phyloP scores from a whole-genome alignment of 2,888 invertebrate species.

The Drosophila mercatorum region DNA sequence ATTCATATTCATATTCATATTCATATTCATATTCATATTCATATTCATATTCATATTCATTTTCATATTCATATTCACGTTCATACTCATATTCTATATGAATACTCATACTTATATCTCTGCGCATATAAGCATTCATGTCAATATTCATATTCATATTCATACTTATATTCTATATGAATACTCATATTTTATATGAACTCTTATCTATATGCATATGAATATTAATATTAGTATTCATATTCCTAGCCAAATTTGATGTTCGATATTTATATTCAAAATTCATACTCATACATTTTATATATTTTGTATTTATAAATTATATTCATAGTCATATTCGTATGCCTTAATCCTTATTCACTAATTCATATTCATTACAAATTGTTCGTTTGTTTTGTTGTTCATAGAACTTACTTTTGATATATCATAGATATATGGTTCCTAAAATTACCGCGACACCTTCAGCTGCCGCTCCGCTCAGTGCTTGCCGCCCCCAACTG shows the following conservation, averaged over 20 bases:
- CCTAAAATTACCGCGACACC: slow-evolving; percentile 90
- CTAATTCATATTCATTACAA: slow-evolving; percentile 49
- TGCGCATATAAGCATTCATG: background rate
- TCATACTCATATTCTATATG: background rate
- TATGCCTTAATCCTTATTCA: slow-evolving; percentile 30
- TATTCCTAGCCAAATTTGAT: background rate
- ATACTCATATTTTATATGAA: background rate
- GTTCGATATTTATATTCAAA: background rate
- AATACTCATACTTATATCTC: too few species aligned
- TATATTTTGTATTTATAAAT: background rate
- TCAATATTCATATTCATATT: background rate
- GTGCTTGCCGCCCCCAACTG: slow-evolving; percentile 8
- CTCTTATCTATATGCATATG: background rate
- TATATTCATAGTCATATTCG: slow-evolving; percentile 13
- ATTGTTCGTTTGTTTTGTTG: slow-evolving; percentile 84
- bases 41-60: slow-evolving; percentile 3
- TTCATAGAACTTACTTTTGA: slow-evolving; percentile 98
- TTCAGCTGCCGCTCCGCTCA: slow-evolving; percentile 55
- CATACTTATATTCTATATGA: background rate
- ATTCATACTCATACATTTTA: background rate
- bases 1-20: slow-evolving; percentile 2
- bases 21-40: slow-evolving; percentile 5
- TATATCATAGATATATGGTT: slow-evolving; percentile 99
- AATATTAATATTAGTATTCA: background rate
- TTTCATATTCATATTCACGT: background rate